Base-by-base conservation (phyloP, 2,797 vertebrate genomes). In the Kryptopterus vitreolus region DNA sequence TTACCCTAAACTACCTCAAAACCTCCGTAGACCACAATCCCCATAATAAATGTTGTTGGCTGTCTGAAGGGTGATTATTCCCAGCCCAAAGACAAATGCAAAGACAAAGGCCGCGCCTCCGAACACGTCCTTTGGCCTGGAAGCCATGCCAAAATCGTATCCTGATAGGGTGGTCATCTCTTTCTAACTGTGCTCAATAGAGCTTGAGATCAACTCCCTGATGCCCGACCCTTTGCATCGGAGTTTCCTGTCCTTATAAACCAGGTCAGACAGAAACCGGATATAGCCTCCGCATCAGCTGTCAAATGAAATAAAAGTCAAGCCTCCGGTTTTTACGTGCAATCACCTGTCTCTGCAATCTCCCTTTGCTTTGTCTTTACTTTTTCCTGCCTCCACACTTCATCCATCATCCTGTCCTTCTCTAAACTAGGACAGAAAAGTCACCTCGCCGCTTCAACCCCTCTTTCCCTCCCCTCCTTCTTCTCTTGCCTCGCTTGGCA, bases 161-260 rank as follows among this genome's bases (percentile, higher is more conserved):
- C 88, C 80, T 87, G 88, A 86, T 78, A 86, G 88, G 82, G 84
- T 81, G 87, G 88, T 87, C 89, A 90, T 89, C 90, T 91, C 89
- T 90, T 88, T 88, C 87, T 91, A 93, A 93, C 91, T 92, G 90
- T 88, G 88, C 87, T 90, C 89, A 89, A 79, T 89, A 88, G 90
- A 89, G 88, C 90, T 86, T 87, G 84, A 90, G 86, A 86, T 85
- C 86, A 78, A 86, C 86, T 72, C 69, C 20, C 20, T 3, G 2
- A 53, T 8, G 70, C 70, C 55, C 76, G 75, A 7, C 35, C 35
- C 55, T 61, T n/a, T 29, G 63, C 62, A 79, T 73, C 53, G 63
- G 22, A 79, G 76, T 50, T n/a, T 24, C 55, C 76, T 68, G 58
- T 80, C 78, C 76, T 81, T 70, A 69, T 84, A 53, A 68, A 82